Evolutionary conservation across 2,797 vertebrate species (phyloP), one percentile per base, ranked within the genome.

Genomic region (Pipistrellus pipistrellus): DNA sequence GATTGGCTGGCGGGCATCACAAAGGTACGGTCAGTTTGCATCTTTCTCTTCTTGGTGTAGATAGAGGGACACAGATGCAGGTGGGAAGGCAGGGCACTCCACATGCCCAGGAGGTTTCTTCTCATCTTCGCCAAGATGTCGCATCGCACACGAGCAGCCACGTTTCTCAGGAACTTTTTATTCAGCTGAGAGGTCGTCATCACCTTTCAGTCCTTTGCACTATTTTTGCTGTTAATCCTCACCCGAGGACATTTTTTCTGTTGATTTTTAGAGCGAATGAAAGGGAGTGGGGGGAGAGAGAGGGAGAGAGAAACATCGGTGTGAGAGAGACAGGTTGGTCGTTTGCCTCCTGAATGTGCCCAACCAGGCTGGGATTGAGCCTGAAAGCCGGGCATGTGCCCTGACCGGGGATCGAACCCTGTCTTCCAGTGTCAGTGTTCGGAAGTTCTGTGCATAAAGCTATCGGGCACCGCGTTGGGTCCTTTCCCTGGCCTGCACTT

Each of bases 401-500:
- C 57, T 30, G 35, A 35, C 35, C 35, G 35, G 35, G 35, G 35
- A 35, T 35, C 4, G 35, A 35, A 35, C 35, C 35, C 35, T 4
- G 35, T 35, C 35, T 35, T 35, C 35, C 35, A n/a, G n/a, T n/a
- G 10, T 30, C 25, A 13, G 13, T 6, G 4, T 14, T 6, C 5
- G 20, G n/a, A 32, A 32, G 64, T 20, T 66, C 64, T n/a, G 14
- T 8, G 62, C 3, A 17, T n/a, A 10, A 9, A 32, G 64, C 64
- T 17, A 0, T 9, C 3, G 64, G 64, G 4, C n/a, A 2, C 32
- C 4, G 15, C n/a, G 8, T 17, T 32, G 8, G 30, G 15, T 18
- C 3, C n/a, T 4, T 10, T 32, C 64, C 7, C 15, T 9, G 15
- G 64, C 64, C 64, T 18, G 64, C 3, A 17, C 2, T 8, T 32